Conservation (phyloP, 2,888 invertebrate genomes). For the Apotomis capreana region DNA sequence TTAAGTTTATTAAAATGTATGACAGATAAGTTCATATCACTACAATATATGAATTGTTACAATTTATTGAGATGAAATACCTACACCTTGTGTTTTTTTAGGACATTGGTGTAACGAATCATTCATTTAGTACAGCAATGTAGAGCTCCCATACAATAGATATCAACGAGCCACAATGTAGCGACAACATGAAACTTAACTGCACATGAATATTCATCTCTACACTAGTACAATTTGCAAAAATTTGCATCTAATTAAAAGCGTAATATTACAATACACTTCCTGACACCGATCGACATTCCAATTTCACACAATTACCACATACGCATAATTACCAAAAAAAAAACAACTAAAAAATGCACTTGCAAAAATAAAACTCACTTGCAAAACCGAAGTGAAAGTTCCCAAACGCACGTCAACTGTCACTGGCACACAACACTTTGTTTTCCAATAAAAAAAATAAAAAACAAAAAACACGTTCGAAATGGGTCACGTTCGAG, state of each 20-base stretch:
- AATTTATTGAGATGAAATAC: too few species aligned
- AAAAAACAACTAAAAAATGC: constrained; percentile 51
- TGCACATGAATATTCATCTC: constrained; percentile 17
- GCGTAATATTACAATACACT: constrained; percentile 1
- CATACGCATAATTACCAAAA: neutral
- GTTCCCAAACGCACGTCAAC: constrained; percentile 50
- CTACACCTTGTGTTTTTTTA: too few species aligned
- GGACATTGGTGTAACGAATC: too few species aligned
- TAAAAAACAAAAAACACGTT: constrained; percentile 49
- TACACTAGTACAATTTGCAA: constrained; percentile 17
- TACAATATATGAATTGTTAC: too few species aligned
- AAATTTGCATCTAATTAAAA: constrained; percentile 25
- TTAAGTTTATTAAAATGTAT: too few species aligned
- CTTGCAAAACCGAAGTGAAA: constrained; percentile 74
- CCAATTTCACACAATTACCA: constrained; percentile 39
- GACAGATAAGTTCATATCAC: too few species aligned
- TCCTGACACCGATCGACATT: constrained; percentile 21
- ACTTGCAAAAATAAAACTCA: constrained; percentile 64
- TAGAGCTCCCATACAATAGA: constrained; percentile 65
- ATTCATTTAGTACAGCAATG: neutral
- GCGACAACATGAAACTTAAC: constrained; percentile 38
- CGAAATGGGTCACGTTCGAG: constrained; percentile 53
- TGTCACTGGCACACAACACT: constrained; percentile 74
- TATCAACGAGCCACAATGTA: constrained; percentile 62
- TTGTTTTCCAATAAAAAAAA: constrained; percentile 50